A percentile compares a stretch with the other conserved stretches of the same genome.
Evolutionary conservation across 2,888 invertebrate genomes (phyloP).

Genomic region (Drosophila vallismaia): DNA sequence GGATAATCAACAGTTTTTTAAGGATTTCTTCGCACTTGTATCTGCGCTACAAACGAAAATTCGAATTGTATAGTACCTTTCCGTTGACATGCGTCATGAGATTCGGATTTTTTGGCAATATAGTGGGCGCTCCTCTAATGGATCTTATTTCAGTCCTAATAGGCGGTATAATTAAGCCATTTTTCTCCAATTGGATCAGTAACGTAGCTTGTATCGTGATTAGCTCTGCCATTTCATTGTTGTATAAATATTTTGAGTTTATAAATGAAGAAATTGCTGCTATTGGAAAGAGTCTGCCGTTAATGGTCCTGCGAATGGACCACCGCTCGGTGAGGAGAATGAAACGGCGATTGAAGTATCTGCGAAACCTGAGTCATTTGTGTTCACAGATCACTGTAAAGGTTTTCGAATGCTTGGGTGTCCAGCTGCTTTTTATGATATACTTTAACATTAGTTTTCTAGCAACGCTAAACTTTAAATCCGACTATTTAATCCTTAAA

Average conservation of each 20-base stretch:
- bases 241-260: not conserved
- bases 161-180: no score
- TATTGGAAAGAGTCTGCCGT: not conserved
- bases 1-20: not conserved
- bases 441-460: not conserved
- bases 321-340: not conserved
- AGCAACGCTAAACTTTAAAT: not conserved
- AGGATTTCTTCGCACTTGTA: not conserved
- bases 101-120: no score
- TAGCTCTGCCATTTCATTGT: not conserved
- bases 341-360: not conserved
- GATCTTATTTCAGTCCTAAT: no score
- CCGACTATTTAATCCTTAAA: fast-evolving
- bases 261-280: not conserved
- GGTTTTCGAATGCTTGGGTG: not conserved
- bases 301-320: not conserved
- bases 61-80: not conserved
- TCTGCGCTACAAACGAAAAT: not conserved
- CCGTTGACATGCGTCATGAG: no score
- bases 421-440: not conserved
- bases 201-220: not conserved
- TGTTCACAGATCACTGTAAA: not conserved
- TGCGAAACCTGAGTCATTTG: not conserved
- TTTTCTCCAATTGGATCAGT: not conserved
- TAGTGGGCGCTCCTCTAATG: no score